Evolutionary conservation across 1,140 invertebrate species (phyloP).

Genomic region (Neoseiulus cucumeris): DNA sequence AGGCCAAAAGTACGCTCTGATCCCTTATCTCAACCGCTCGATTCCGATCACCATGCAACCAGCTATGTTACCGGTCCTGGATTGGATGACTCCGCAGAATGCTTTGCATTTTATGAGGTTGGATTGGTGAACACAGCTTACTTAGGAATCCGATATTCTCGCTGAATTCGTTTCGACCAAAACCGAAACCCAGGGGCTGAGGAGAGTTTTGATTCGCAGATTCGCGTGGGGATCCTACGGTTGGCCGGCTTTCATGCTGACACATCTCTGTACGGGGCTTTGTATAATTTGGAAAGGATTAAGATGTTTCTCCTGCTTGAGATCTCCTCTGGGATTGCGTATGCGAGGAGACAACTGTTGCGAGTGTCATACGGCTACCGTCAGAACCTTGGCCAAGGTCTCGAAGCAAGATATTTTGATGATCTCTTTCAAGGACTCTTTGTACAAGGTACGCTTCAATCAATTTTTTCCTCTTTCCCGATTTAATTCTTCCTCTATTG

Average conservation of each 20-base stretch:
- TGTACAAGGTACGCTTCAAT: not conserved
- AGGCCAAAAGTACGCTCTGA: not conserved
- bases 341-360: conserved; percentile 29
- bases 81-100: not conserved
- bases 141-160: too few relatives aligned
- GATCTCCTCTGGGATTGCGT: not conserved
- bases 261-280: not conserved
- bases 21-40: not conserved
- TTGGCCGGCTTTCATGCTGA: not conserved
- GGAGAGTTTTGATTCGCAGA: not conserved
- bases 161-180: not conserved
- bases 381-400: not conserved
- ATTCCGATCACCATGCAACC: not conserved
- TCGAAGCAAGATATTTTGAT: conserved; percentile 10
- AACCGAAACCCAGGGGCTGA: not conserved
- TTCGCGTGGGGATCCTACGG: conserved; percentile 4
- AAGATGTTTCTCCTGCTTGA: not conserved
- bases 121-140: not conserved
- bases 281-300: not conserved
- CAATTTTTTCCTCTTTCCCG: too few relatives aligned
- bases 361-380: conserved; percentile 26
- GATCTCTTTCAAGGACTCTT: conserved; percentile 6
- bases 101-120: conserved; percentile 1
- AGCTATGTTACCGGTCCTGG: not conserved
- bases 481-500: conserved; percentile 14